Conservation (phyloP, 2,888 invertebrate genomes). For the Eristalis pertinax region DNA sequence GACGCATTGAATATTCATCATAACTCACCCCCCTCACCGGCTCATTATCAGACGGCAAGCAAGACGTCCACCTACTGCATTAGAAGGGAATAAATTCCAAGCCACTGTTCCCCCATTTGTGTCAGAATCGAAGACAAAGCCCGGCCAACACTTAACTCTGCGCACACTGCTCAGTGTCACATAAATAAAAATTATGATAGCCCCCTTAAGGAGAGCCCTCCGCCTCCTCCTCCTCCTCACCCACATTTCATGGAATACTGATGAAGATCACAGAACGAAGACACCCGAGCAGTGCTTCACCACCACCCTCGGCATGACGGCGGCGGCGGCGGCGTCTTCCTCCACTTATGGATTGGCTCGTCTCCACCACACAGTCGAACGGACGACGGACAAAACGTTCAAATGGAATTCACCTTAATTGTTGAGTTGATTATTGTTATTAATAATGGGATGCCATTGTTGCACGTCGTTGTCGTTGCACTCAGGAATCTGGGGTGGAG, state of each 20-base stretch:
- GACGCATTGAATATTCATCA: constrained; percentile 1
- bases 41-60: neutral
- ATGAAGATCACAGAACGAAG: constrained; percentile 68
- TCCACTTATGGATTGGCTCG: neutral
- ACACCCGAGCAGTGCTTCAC: constrained; percentile 36
- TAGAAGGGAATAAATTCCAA: constrained; percentile 20
- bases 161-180: constrained; percentile 47
- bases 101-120: constrained; percentile 32
- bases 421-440: constrained; percentile 72
- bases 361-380: neutral
- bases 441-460: constrained; percentile 70
- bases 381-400: constrained; percentile 52
- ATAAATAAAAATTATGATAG: constrained; percentile 58
- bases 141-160: constrained; percentile 31
- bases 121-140: constrained; percentile 37
- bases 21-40: neutral
- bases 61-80: neutral
- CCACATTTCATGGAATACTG: constrained; percentile 57
- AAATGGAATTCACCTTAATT: constrained; percentile 71
- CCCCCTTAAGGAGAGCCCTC: constrained; percentile 1
- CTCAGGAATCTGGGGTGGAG: constrained; percentile 13
- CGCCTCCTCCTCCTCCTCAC: constrained; percentile 10
- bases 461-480: constrained; percentile 62
- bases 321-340: neutral
- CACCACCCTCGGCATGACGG: constrained; percentile 34